Base-by-base conservation (phyloP, 1,140 invertebrate genomes). In the Antheraea pernyi region DNA sequence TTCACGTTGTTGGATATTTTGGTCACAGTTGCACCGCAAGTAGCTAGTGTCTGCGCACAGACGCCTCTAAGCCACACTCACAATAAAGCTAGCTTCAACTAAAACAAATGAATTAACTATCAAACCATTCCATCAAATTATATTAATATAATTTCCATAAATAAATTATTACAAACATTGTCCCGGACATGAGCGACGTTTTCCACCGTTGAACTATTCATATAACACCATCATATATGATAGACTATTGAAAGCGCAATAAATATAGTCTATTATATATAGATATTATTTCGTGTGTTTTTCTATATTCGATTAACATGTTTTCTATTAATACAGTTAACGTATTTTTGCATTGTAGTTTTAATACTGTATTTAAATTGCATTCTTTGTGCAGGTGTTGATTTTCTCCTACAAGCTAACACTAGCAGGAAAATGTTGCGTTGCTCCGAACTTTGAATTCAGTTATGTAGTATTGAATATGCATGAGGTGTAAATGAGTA, bases 371-470 rank as follows among this genome's bases (percentile, higher is more conserved):
- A 85, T 83, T 86, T 77, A 87, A 85, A 75, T 81, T 83, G 89
- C 89, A 91, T 91, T 91, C 75, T 90, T 89, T 91, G 88, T 91
- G 84, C 87, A 91, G 87, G 88, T 91, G 81, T 90, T 89, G 84
- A 88, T 76, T 89, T 89, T 88, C 83, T 85, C 83, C 86, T 87
- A 84, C 86, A 81, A 84, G 86, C 89, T 91, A 91, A 91, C 89
- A 85, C 80, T 89, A 89, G 89, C 89, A 91, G 85, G 84, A 91
- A 91, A 91, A 91, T 91, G 89, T 91, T 91, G 89, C 89, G 83
- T 87, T 86, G 83, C 81, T 90, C 83, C 84, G 76, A 79, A 78
- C 78, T 81, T 79, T 79, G 73, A 79, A 82, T 77, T 81, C 72
- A 84, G 48, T 77, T 80, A 64, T 67, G 80, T 82, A 84, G 78